A percentile compares a stretch with the other conserved stretches of the same genome.
phyloP scores from a whole-genome alignment of 2,113 vertebrate genomes.

The Anseranas semipalmata region DNA sequence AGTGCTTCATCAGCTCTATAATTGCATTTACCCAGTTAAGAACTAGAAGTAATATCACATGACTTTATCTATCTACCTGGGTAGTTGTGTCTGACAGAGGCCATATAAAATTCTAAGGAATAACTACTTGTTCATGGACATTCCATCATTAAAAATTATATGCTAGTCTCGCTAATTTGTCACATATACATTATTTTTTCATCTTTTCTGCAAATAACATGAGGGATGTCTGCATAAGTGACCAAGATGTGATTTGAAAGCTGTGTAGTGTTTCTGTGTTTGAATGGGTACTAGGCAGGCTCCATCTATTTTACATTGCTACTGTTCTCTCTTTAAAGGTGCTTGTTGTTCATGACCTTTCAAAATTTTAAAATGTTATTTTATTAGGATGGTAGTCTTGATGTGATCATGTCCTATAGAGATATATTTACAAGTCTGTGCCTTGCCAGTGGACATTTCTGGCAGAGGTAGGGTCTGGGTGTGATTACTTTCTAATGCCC shows the following conservation, averaged over 20 bases:
- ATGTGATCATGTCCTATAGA: not conserved
- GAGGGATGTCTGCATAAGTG: not conserved
- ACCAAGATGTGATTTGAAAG: not conserved
- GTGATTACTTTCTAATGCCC: not conserved
- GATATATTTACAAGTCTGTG: not conserved
- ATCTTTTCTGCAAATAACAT: not conserved
- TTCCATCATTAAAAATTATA: not conserved
- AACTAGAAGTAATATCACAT: not conserved
- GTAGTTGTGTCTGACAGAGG: not conserved
- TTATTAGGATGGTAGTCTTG: not conserved
- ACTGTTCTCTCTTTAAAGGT: not conserved
- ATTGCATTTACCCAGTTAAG: not conserved
- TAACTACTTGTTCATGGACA: not conserved
- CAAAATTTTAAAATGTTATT: not conserved
- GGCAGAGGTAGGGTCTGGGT: not conserved
- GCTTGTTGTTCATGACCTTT: not conserved
- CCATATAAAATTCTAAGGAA: not conserved
- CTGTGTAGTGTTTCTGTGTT: not conserved
- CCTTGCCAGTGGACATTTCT: not conserved
- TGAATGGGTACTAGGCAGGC: not conserved
- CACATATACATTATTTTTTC: not conserved
- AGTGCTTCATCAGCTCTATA: not conserved
- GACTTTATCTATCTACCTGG: not conserved
- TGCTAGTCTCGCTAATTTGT: not conserved
- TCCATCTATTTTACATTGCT: not conserved